Percentiles rank a stretch among this genome's conserved stretches.
Evolutionary conservation across 2,797 vertebrate genomes (phyloP).

Genomic region (Pseudotriccus pelzelni): DNA sequence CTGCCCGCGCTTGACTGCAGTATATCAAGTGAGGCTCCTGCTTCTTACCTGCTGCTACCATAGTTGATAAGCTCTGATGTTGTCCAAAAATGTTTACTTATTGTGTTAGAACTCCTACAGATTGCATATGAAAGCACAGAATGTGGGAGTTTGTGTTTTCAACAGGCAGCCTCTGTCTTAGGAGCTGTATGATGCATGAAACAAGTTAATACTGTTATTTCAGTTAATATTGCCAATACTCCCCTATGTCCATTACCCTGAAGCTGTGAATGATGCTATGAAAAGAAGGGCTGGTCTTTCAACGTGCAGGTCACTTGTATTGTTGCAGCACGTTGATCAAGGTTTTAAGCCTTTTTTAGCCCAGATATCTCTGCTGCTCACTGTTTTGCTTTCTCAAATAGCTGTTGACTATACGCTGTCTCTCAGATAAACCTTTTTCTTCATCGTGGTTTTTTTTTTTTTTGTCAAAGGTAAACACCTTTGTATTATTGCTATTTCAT

Average conservation of each 20-base stretch:
- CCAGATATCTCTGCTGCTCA: background rate
- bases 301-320: background rate
- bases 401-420: background rate
- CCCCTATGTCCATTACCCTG: background rate
- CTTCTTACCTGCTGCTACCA: background rate
- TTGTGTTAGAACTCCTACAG: background rate
- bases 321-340: background rate
- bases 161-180: background rate
- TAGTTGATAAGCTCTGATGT: background rate
- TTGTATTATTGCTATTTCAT: background rate
- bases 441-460: background rate
- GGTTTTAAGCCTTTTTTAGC: background rate
- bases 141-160: background rate
- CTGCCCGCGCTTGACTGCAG: background rate
- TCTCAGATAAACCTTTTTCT: background rate
- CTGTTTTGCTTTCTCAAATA: background rate
- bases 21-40: background rate
- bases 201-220: background rate
- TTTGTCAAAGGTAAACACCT: background rate
- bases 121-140: background rate
- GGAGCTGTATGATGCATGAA: background rate
- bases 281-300: background rate
- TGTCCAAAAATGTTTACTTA: background rate
- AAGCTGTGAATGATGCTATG: background rate
- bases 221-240: background rate